phyloP scores from a whole-genome alignment of 2,888 invertebrate genomes.

The Cheilosia scutellata region DNA sequence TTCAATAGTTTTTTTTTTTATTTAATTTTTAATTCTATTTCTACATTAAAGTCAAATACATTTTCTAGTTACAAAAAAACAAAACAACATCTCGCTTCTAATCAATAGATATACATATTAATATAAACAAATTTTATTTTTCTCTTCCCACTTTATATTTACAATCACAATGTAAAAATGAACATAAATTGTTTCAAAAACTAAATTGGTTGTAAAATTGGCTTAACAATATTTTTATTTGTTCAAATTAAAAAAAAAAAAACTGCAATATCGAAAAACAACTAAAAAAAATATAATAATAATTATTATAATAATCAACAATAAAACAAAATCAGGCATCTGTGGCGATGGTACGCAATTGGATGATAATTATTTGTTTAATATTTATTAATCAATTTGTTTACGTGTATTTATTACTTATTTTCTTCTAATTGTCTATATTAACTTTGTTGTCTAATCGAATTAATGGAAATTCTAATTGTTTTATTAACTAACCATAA shows the following conservation, averaged over 20 bases:
- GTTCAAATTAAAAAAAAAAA: conserved; percentile 32
- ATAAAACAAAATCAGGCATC: conserved; percentile 81
- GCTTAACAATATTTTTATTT: conserved; percentile 36
- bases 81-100: conserved; percentile 45
- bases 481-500: conserved; percentile 33
- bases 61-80: conserved; percentile 41
- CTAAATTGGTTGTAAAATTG: conserved; percentile 53
- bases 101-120: conserved; percentile 62
- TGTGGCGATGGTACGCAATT: conserved; percentile 83
- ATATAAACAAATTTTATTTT: conserved; percentile 67
- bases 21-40: conserved; percentile 74
- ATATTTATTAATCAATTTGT: conserved; percentile 71
- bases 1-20: not conserved
- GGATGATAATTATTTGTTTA: conserved; percentile 79
- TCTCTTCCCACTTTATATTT: conserved; percentile 71
- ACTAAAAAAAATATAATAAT: conserved; percentile 37
- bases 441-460: conserved; percentile 53
- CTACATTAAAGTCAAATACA: conserved; percentile 75
- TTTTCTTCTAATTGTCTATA: conserved; percentile 51
- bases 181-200: conserved; percentile 55
- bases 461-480: conserved; percentile 19
- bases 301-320: conserved; percentile 62
- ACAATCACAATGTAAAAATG: conserved; percentile 40
- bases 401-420: conserved; percentile 64
- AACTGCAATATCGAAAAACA: conserved; percentile 15